A percentile compares a stretch with the other conserved stretches of the same genome.
Evolutionary conservation across 2,797 vertebrate species (phyloP).

Genomic region (Hypotaenidia okinawae): DNA sequence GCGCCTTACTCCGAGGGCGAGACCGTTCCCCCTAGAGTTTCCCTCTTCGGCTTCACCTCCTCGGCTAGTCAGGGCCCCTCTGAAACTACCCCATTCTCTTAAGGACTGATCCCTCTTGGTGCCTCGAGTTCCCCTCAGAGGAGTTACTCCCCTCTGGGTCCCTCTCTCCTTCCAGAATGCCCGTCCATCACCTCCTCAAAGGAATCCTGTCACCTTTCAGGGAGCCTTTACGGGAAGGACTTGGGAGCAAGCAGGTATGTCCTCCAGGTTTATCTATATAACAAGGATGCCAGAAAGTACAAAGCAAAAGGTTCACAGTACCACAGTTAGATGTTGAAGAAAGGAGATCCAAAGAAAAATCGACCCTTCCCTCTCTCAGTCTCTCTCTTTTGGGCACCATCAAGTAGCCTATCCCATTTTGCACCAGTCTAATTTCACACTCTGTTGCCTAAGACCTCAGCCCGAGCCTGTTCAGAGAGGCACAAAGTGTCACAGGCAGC

Average conservation of each 20-base stretch:
- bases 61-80: background rate
- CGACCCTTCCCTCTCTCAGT: background rate
- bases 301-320: background rate
- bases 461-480: background rate
- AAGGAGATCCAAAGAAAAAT: background rate
- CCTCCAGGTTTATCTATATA: background rate
- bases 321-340: background rate
- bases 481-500: background rate
- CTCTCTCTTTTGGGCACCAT: no score
- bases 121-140: fast-evolving
- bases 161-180: background rate
- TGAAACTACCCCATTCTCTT: background rate
- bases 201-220: background rate
- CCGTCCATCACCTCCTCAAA: fast-evolving
- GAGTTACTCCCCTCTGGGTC: background rate
- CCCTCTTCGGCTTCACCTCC: background rate
- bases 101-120: background rate
- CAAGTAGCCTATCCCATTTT: background rate
- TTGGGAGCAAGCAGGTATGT: fast-evolving
- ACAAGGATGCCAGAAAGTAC: background rate
- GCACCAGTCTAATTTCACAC: background rate
- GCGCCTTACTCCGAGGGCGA: fast-evolving
- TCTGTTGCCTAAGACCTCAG: background rate
- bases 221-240: background rate
- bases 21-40: background rate